Evolutionary conservation across 2,113 vertebrate species (phyloP).

Genomic region (Mustelus asterias): DNA sequence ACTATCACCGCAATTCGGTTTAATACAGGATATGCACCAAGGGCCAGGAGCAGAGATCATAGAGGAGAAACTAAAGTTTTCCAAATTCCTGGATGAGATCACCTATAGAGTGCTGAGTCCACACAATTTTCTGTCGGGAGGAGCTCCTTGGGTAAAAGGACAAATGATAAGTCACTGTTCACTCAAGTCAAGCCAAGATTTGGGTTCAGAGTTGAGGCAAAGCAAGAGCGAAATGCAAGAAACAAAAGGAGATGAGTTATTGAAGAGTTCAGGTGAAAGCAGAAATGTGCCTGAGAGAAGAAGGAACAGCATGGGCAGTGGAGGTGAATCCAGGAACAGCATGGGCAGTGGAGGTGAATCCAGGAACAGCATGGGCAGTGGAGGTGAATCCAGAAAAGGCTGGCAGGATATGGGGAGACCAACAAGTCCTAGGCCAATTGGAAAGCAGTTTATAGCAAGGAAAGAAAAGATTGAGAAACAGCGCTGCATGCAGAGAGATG

Average conservation of each 20-base stretch:
- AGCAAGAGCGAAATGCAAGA: neutral
- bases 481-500: neutral
- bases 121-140: conserved; percentile 50
- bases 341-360: neutral
- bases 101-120: conserved; percentile 66
- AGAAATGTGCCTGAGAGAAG: neutral
- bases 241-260: neutral
- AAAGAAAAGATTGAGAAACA: conserved; percentile 47
- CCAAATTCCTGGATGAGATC: conserved; percentile 76
- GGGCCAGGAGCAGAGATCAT: conserved; percentile 47
- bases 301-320: neutral
- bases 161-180: neutral
- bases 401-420: conserved; percentile 41
- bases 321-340: conserved; percentile 33
- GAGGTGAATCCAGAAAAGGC: conserved; percentile 34
- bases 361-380: conserved; percentile 18
- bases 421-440: conserved; percentile 44
- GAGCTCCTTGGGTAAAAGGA: conserved; percentile 44
- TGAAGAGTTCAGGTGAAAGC: neutral
- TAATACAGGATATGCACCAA: neutral
- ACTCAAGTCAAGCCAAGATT: neutral
- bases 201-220: neutral
- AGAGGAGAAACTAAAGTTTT: conserved; percentile 72
- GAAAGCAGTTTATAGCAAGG: conserved; percentile 41
- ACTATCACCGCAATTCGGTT: neutral